phyloP scores from a whole-genome alignment of 2,797 vertebrate genomes.

The Pagetopsis macropterus region DNA sequence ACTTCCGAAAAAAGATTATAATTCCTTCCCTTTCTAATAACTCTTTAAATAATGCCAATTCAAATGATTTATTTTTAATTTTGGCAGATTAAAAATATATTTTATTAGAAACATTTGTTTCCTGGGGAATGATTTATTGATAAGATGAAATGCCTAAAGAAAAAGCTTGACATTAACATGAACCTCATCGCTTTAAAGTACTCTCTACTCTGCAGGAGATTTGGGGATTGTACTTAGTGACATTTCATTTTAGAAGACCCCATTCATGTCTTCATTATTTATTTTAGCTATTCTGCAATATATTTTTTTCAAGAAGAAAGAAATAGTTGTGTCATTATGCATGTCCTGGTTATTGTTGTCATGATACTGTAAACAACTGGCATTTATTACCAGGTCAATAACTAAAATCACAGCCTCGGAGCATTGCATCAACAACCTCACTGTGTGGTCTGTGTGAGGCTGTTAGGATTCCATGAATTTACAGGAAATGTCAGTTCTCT shows the following conservation, averaged over 20 bases:
- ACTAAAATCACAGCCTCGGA: background rate
- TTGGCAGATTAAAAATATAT: background rate
- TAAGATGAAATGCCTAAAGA: background rate
- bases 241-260: background rate
- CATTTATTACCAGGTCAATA: background rate
- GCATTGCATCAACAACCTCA: too few species aligned
- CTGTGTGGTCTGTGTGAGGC: slow-evolving; percentile 36
- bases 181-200: background rate
- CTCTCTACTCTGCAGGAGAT: background rate
- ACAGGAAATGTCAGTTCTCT: slow-evolving; percentile 45
- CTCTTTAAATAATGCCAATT: background rate
- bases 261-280: too few species aligned
- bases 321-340: background rate
- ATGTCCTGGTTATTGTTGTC: background rate
- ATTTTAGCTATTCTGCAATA: too few species aligned
- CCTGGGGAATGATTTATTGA: background rate
- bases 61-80: too few species aligned
- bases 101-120: background rate
- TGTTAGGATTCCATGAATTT: slow-evolving; percentile 16
- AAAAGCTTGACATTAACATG: background rate
- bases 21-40: background rate
- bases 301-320: background rate
- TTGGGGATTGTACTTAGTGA: background rate
- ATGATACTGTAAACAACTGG: background rate
- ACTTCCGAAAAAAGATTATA: background rate